Conservation (phyloP, 2,888 invertebrate species). For the Flexamia atlantica region DNA sequence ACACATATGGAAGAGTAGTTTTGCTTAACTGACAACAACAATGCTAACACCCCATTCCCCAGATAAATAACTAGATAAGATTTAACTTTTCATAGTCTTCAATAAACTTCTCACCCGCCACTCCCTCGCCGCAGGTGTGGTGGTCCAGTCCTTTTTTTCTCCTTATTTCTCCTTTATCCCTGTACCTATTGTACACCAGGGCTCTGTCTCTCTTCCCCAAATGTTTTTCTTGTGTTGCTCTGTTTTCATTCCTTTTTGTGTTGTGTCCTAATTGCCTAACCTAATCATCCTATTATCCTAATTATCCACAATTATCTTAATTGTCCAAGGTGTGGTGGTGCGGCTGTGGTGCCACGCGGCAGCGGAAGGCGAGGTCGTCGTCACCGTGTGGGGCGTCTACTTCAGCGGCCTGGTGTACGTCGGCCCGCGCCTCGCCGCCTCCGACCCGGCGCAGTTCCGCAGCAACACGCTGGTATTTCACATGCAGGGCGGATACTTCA, state of each 20-base stretch:
- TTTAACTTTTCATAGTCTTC: too few species aligned
- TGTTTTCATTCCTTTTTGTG: background rate
- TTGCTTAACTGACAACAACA: too few species aligned
- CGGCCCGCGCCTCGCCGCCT: conserved; percentile 82
- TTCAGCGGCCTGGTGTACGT: conserved; percentile 90
- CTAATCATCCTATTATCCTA: background rate
- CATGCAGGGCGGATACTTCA: conserved; percentile 93
- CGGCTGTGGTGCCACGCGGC: conserved; percentile 75
- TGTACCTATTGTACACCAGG: too few species aligned
- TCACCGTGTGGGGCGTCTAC: conserved; percentile 90
- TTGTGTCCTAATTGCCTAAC: background rate
- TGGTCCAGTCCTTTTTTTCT: too few species aligned
- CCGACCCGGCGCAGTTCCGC: conserved; percentile 82
- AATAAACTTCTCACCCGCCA: too few species aligned
- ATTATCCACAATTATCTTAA: background rate
- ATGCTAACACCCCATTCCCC: too few species aligned
- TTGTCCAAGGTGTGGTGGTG: conserved; percentile 74
- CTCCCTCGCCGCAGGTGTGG: too few species aligned
- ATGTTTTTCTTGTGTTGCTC: too few species aligned
- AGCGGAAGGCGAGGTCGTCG: conserved; percentile 67
- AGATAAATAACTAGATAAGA: too few species aligned
- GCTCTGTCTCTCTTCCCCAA: too few species aligned
- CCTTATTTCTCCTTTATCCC: too few species aligned
- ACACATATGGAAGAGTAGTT: too few species aligned
- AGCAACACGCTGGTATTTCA: conserved; percentile 89